Conservation (phyloP, 2,888 invertebrate genomes). For the Plagodis dolabraria region DNA sequence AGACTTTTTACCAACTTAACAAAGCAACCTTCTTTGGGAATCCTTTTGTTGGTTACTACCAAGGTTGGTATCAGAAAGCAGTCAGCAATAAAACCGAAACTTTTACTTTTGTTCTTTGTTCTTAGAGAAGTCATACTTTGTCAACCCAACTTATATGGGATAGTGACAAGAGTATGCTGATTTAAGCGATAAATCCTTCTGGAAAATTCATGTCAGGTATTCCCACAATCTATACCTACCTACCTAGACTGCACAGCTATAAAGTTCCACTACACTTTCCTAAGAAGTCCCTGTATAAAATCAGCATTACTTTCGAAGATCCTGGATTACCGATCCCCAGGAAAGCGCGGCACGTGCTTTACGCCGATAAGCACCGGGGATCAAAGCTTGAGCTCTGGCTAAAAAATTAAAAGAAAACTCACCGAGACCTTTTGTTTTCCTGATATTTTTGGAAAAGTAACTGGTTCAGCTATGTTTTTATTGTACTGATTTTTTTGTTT, state of each 20-base stretch:
- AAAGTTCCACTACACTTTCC: constrained; percentile 10
- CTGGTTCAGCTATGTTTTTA: neutral
- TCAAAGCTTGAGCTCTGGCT: constrained; percentile 48
- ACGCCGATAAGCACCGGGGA: constrained; percentile 47
- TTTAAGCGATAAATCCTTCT: neutral
- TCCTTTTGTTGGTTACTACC: too few species aligned
- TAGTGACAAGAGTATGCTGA: too few species aligned
- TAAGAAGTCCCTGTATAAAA: constrained; percentile 41
- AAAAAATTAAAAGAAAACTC: constrained; percentile 55
- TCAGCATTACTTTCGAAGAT: constrained; percentile 40
- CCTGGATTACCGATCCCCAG: constrained; percentile 49
- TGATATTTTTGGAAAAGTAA: neutral
- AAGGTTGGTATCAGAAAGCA: too few species aligned
- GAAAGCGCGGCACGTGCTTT: constrained; percentile 47
- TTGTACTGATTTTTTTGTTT: neutral
- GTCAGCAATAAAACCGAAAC: too few species aligned
- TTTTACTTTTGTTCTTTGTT: too few species aligned
- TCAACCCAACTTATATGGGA: too few species aligned
- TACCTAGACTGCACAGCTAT: neutral
- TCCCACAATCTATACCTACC: constrained; percentile 1
- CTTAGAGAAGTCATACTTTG: too few species aligned
- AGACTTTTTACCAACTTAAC: too few species aligned
- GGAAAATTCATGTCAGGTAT: constrained; percentile 3
- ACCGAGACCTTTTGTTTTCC: constrained; percentile 13
- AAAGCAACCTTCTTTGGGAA: too few species aligned